Conservation (phyloP, 2,113 vertebrate species). For the Gorsachius goisagi region DNA sequence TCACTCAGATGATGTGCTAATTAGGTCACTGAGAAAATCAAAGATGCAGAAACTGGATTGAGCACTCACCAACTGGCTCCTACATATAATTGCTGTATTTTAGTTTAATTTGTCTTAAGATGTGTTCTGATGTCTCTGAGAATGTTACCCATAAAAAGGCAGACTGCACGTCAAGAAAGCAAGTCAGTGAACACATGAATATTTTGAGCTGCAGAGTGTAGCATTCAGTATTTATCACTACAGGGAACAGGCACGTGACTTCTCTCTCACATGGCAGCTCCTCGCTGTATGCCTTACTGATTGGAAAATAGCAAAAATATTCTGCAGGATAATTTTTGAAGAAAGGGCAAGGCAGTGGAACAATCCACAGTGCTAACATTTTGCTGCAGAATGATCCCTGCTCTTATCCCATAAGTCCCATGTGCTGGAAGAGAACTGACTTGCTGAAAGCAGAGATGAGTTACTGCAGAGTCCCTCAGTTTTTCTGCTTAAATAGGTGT, state of each 20-base stretch:
- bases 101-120: not conserved
- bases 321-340: not conserved
- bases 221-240: not conserved
- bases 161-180: not conserved
- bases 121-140: not conserved
- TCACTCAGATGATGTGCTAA: not conserved
- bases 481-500: not conserved
- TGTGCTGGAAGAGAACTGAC: not conserved
- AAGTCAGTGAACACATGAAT: not conserved
- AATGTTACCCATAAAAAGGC: conserved; percentile 3
- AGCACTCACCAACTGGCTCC: not conserved
- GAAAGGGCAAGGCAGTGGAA: not conserved
- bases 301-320: not conserved
- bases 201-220: not conserved
- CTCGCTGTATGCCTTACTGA: not conserved
- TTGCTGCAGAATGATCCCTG: not conserved
- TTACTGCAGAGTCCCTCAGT: not conserved
- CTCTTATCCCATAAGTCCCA: not conserved
- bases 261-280: conserved; percentile 21
- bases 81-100: not conserved
- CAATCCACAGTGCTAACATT: accelerated
- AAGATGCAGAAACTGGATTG: not conserved
- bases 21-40: conserved; percentile 26
- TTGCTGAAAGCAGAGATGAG: not conserved
- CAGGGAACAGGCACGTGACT: not conserved